These are phyloP conservation scores for Poeciliopsis prolifica DNA, from an alignment of 2,113 vertebrate species.

Conservation along the genomic window DNA sequence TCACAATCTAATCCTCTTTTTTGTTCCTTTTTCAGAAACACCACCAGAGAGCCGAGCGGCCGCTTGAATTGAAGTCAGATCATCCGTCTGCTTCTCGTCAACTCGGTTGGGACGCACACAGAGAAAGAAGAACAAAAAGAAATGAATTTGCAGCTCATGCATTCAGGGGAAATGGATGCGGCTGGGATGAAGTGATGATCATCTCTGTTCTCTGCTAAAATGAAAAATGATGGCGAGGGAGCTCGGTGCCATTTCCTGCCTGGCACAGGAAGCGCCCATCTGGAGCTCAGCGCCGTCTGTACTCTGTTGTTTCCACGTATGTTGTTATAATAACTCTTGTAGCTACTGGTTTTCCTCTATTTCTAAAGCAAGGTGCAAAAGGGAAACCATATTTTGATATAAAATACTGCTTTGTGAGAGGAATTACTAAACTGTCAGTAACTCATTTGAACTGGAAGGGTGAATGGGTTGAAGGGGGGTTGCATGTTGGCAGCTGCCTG, in stretches of 20 bases:
- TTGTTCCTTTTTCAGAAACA: conserved; percentile 8
- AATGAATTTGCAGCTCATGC: conserved; percentile 52
- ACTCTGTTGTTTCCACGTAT: conserved; percentile 47
- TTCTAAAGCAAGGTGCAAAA: conserved; percentile 31
- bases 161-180: conserved; percentile 35
- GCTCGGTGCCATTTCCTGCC: conserved; percentile 64
- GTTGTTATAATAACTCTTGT: conserved; percentile 54
- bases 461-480: conserved; percentile 12
- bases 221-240: conserved; percentile 63
- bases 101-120: conserved; percentile 36
- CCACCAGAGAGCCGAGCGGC: conserved; percentile 10
- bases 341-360: conserved; percentile 38
- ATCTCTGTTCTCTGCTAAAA: conserved; percentile 59
- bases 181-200: conserved; percentile 63
- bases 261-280: conserved; percentile 73
- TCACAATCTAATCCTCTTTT: not conserved
- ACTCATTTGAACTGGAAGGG: conserved; percentile 32
- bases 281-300: conserved; percentile 59
- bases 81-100: conserved; percentile 20
- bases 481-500: conserved; percentile 48
- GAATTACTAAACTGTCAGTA: conserved; percentile 18
- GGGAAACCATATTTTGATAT: conserved; percentile 22
- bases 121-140: conserved; percentile 52
- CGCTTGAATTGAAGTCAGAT: conserved; percentile 19
- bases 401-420: conserved; percentile 19